phyloP scores from a whole-genome alignment of 37 sponge, comb jelly and placozoan species.

The Beroe forskalii region DNA sequence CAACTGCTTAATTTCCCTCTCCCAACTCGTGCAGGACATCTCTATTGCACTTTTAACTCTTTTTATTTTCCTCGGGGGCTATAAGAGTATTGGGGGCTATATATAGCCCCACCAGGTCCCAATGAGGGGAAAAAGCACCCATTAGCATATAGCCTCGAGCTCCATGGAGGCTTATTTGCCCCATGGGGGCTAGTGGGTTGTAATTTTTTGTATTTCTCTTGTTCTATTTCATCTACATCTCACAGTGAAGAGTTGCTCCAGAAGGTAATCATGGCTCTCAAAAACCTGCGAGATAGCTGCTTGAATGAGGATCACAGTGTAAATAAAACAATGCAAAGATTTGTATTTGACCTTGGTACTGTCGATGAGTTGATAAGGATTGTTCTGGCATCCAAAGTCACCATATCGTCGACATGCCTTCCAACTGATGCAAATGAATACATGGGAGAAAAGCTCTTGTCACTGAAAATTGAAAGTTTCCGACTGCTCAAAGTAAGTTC shows the following conservation, averaged over 20 bases:
- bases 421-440: slow-evolving; percentile 52
- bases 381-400: slow-evolving; percentile 19
- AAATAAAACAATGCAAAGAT: slow-evolving; percentile 41
- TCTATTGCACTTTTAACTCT: too few species aligned
- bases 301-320: slow-evolving; percentile 50
- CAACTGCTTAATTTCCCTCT: too few species aligned
- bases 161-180: too few species aligned
- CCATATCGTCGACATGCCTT: slow-evolving; percentile 39
- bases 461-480: slow-evolving; percentile 32
- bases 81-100: too few species aligned
- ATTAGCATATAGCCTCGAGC: too few species aligned
- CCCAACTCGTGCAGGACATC: too few species aligned
- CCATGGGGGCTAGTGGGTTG: too few species aligned
- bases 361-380: slow-evolving; percentile 29
- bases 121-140: too few species aligned
- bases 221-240: too few species aligned
- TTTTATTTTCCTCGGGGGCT: too few species aligned
- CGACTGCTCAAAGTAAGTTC: slow-evolving; percentile 40
- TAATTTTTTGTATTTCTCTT: too few species aligned
- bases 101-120: too few species aligned
- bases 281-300: slow-evolving; percentile 4
- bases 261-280: neutral
- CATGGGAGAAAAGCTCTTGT: slow-evolving; percentile 3
- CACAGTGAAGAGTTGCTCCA: slow-evolving; percentile 5
- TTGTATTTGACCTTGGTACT: slow-evolving; percentile 40